Evolutionary conservation across 1,140 invertebrate species (phyloP).

Genomic region (Plectrocnemia conspersa): DNA sequence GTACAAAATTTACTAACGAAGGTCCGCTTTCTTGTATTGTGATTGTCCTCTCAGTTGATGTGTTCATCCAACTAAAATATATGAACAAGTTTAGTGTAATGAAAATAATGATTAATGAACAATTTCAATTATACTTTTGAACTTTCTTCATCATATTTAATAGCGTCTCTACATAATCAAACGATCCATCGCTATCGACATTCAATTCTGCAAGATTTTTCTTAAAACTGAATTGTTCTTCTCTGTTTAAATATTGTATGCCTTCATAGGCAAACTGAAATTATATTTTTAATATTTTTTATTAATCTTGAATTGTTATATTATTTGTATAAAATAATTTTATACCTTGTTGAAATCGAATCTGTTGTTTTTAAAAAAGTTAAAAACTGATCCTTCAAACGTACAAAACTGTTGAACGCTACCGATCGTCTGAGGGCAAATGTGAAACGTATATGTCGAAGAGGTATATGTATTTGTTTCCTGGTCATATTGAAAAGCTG

Average conservation of each 20-base stretch:
- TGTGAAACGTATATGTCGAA: conserved; percentile 61
- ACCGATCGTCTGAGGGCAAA: conserved; percentile 60
- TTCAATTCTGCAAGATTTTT: conserved; percentile 47
- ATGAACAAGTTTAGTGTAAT: no score
- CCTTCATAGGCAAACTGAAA: conserved; percentile 64
- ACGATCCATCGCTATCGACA: conserved; percentile 39
- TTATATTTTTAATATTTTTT: conserved; percentile 21
- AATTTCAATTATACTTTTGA: no score
- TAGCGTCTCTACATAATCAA: no score
- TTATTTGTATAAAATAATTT: conserved; percentile 30
- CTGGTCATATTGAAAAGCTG: conserved; percentile 55
- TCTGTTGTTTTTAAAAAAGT: conserved; percentile 60
- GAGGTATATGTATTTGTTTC: conserved; percentile 55
- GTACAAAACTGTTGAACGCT: conserved; percentile 55
- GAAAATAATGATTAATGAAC: no score
- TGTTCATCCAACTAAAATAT: neutral
- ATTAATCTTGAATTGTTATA: conserved; percentile 15
- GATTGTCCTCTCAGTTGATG: neutral
- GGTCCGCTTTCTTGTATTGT: neutral
- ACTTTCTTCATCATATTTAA: no score
- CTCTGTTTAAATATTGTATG: conserved; percentile 60
- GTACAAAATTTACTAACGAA: neutral
- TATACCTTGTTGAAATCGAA: conserved; percentile 75
- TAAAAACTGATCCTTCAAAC: conserved; percentile 58
- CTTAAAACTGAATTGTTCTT: conserved; percentile 49